Conservation (phyloP, 2,888 invertebrate species). For the Ophion ventricosus region DNA sequence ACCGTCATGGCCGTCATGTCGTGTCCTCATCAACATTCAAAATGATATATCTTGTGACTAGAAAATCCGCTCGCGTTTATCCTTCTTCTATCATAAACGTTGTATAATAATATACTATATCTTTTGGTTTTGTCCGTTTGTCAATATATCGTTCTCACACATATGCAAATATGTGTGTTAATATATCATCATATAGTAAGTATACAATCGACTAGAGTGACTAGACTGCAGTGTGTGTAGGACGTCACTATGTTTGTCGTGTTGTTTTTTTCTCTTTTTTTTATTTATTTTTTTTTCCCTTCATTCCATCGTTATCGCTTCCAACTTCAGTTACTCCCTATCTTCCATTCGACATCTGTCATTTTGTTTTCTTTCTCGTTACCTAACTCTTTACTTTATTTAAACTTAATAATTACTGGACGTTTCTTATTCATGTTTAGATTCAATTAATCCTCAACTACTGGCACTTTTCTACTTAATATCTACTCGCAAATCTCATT, state of each 20-base stretch:
- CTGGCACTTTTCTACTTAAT: slow-evolving; percentile 83
- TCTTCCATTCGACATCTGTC: neutral
- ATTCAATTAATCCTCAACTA: slow-evolving; percentile 78
- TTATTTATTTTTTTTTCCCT: slow-evolving; percentile 48
- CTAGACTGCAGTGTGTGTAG: slow-evolving; percentile 80
- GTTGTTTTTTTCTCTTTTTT: slow-evolving; percentile 60
- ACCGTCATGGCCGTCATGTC: slow-evolving; percentile 43
- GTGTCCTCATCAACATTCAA: slow-evolving; percentile 63
- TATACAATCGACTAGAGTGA: slow-evolving; percentile 80
- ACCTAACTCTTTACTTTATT: slow-evolving; percentile 53
- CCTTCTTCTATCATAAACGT: slow-evolving; percentile 42
- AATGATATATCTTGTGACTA: slow-evolving; percentile 74
- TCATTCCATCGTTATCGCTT: slow-evolving; percentile 1
- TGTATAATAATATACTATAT: slow-evolving; percentile 45
- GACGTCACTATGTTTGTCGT: slow-evolving; percentile 80
- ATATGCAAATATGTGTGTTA: slow-evolving; percentile 59
- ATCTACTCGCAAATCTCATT: slow-evolving; percentile 77
- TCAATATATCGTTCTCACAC: slow-evolving; percentile 43
- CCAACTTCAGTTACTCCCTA: neutral
- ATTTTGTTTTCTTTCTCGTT: slow-evolving; percentile 50
- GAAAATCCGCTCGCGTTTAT: slow-evolving; percentile 73
- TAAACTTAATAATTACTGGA: slow-evolving; percentile 82
- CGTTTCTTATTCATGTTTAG: slow-evolving; percentile 78
- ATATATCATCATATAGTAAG: slow-evolving; percentile 55
- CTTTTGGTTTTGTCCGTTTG: slow-evolving; percentile 14